Conservation (phyloP, 2,797 vertebrate species). For the Busarellus nigricollis region DNA sequence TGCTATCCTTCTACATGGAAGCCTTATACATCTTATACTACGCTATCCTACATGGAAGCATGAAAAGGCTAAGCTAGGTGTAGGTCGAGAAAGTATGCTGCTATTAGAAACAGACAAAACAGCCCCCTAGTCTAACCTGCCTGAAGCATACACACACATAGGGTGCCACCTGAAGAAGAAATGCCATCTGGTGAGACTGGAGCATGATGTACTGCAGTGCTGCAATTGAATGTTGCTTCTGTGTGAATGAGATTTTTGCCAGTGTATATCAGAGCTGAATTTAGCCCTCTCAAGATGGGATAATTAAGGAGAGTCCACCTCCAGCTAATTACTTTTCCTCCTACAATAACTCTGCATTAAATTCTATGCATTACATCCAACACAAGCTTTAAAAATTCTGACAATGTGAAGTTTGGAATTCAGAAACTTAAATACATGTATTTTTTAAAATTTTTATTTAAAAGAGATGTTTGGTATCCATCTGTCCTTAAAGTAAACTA, state of each 20-base stretch:
- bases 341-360: not conserved
- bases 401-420: not conserved
- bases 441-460: not conserved
- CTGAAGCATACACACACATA: not conserved
- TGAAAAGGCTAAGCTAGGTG: not conserved
- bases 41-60: not conserved
- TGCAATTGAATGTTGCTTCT: not conserved
- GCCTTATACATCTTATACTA: not conserved
- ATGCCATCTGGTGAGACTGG: not conserved
- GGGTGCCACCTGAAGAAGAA: not conserved
- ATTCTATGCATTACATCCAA: not conserved
- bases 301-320: constrained; percentile 32
- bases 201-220: not conserved
- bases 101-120: not conserved
- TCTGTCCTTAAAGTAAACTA: not conserved
- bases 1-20: not conserved
- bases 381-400: not conserved
- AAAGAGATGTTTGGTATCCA: not conserved
- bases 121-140: not conserved
- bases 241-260: constrained; percentile 18
- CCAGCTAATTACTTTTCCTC: constrained; percentile 32
- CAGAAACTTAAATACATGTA: not conserved
- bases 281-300: not conserved
- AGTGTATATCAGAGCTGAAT: not conserved
- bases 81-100: not conserved